These are phyloP conservation scores for Netelia inedita DNA, from an alignment of 2,888 invertebrate species.

Conservation along the genomic window DNA sequence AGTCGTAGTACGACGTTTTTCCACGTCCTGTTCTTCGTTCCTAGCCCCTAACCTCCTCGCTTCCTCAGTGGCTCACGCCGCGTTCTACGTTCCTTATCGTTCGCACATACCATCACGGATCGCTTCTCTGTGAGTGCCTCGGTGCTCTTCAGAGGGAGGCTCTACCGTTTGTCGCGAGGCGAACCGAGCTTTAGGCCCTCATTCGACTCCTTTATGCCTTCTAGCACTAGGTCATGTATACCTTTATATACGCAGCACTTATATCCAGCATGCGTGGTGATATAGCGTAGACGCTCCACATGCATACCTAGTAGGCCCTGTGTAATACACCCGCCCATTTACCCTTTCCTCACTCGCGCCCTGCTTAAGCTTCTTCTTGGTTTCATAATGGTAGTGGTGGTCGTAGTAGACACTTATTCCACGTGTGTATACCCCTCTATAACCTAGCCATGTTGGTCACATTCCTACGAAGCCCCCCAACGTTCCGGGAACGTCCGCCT, in stretches of 20 bases:
- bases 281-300: constrained; percentile 4
- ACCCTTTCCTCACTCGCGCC: constrained; percentile 9
- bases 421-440: constrained; percentile 8
- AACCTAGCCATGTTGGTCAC: constrained; percentile 30
- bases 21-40: constrained; percentile 61
- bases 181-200: constrained; percentile 37
- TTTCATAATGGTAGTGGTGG: constrained; percentile 3
- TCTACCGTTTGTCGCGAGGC: constrained; percentile 28
- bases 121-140: constrained; percentile 50
- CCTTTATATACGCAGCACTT: not conserved
- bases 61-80: constrained; percentile 34
- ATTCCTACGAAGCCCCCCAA: constrained; percentile 67
- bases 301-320: not conserved
- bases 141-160: constrained; percentile 31
- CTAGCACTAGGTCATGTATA: constrained; percentile 4
- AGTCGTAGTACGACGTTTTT: constrained; percentile 68
- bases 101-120: constrained; percentile 69
- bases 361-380: not conserved
- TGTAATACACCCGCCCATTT: constrained; percentile 54
- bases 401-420: constrained; percentile 20
- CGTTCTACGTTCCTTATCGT: constrained; percentile 65
- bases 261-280: not conserved
- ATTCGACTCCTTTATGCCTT: constrained; percentile 33
- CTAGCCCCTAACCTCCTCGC: not conserved
- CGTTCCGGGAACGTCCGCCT: constrained; percentile 67